Evolutionary conservation across 2,113 vertebrate species (phyloP).

Genomic region (Cygnus buccinator): DNA sequence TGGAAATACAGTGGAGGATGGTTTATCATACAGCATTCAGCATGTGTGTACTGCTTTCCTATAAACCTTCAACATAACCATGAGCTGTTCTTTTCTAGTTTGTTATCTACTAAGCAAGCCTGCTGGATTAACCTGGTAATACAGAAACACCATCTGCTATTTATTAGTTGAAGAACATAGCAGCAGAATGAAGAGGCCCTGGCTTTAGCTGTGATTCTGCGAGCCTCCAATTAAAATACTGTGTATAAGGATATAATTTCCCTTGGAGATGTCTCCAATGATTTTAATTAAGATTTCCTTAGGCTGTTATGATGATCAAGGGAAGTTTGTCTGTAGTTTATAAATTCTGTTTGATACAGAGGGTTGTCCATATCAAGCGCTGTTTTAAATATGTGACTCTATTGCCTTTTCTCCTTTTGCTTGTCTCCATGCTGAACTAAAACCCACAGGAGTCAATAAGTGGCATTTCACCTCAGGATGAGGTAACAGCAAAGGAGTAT

Average conservation of each 20-base stretch:
- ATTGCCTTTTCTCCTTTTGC: not conserved
- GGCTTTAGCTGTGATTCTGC: not conserved
- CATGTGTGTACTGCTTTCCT: not conserved
- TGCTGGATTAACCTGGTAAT: not conserved
- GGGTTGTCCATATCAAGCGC: not conserved
- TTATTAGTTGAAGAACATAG: not conserved
- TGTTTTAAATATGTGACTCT: not conserved
- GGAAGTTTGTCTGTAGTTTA: not conserved
- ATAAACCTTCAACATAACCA: fast-evolving
- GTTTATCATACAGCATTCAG: not conserved
- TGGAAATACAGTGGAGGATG: not conserved
- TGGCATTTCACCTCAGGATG: not conserved
- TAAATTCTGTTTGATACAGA: conserved; percentile 32
- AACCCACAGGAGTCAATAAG: not conserved
- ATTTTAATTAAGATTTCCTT: conserved; percentile 9
- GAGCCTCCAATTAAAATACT: not conserved
- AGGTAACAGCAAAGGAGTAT: not conserved
- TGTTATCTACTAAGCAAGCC: not conserved
- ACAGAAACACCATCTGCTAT: not conserved
- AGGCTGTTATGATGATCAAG: not conserved
- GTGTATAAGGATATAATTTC: not conserved
- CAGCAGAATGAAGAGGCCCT: not conserved
- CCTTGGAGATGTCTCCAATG: not conserved
- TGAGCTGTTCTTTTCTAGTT: not conserved
- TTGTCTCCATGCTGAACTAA: not conserved